Base-by-base conservation (phyloP, 2,113 vertebrate genomes). In the Pollimyrus isidori region DNA sequence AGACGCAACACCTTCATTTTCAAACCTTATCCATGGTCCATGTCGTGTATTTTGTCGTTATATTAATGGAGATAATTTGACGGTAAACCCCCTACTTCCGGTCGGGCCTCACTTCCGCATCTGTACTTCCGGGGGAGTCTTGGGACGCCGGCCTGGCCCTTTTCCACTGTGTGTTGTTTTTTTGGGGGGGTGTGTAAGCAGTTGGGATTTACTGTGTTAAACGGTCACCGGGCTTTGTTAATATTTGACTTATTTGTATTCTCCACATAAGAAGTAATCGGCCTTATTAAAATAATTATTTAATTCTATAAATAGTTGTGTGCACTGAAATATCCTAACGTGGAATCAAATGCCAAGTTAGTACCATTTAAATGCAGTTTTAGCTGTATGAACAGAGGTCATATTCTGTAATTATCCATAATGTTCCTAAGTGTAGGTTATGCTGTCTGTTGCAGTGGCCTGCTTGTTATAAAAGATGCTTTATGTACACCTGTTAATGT, bases 81-180 rank as follows among this genome's bases (percentile, higher is more conserved):
- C 35, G 49, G 52, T 26, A 9, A 50, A 39, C 88, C 80, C 35
- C 62, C 62, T 56, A 42, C 88, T 90, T 91, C 92, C 91, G 92
- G 90, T 90, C 90, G 91, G 88, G 52, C 90, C 76, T 76, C 50
- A 90, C 90, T 92, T 92, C 91, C 92, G 88, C 89, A 89, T 89
- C 86, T 83, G 48, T 83, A 90, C 89, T 91, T 92, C 92, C 91
- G 91, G 86, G 62, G 91, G 50, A 83, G 48, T 53, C 76, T 88
- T 46, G 52, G 15, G 17, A 39, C 73, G 26, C n/a, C 62, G 26
- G 62, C 30, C 62, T 11, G 62, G 10, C 62, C 26, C 62, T 69
- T 30, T 13, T 69, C 62, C 62, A 69, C 62, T 26, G 11, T 65
- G 62, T 69, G 62, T 69, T 69, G n/a, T 69, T 30, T 62, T 69